A percentile compares a stretch with the other conserved stretches of the same genome.
phyloP scores from a whole-genome alignment of 2,888 invertebrate species.

The Melangyna quadrimaculata region DNA sequence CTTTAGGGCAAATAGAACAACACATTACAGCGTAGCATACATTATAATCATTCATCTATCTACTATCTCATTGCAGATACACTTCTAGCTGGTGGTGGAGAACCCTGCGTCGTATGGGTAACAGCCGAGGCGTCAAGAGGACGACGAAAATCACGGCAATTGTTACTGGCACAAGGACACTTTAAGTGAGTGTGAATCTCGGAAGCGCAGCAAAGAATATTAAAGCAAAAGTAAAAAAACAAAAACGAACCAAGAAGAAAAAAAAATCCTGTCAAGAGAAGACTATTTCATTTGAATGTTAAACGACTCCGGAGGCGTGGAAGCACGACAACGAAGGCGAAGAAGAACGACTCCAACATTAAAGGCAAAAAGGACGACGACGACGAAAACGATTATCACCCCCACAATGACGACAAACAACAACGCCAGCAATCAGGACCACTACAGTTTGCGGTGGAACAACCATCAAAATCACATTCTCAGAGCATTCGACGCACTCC shows the following conservation, averaged over 20 bases:
- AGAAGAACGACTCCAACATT: slow-evolving; percentile 35
- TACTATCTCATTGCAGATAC: slow-evolving; percentile 75
- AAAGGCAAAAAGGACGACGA: slow-evolving; percentile 45
- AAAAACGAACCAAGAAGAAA: slow-evolving; percentile 3
- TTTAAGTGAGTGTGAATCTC: slow-evolving; percentile 64
- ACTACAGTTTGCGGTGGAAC: slow-evolving; percentile 96
- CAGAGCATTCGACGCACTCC: slow-evolving; percentile 92
- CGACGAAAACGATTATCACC: slow-evolving; percentile 55
- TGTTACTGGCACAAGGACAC: slow-evolving; percentile 66
- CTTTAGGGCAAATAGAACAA: slow-evolving; percentile 48
- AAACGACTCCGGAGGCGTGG: slow-evolving; percentile 78
- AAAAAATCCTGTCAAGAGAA: slow-evolving; percentile 32
- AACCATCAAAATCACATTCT: slow-evolving; percentile 95
- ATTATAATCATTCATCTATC: slow-evolving; percentile 68
- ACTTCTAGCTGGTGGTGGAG: slow-evolving; percentile 51
- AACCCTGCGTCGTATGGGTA: slow-evolving; percentile 34
- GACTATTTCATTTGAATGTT: slow-evolving; percentile 76
- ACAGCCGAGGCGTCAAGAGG: slow-evolving; percentile 38
- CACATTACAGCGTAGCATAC: slow-evolving; percentile 65
- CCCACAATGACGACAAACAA: slow-evolving; percentile 76
- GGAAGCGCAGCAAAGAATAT: slow-evolving; percentile 62
- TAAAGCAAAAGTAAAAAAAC: slow-evolving; percentile 32
- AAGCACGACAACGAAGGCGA: slow-evolving; percentile 67
- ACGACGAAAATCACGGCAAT: slow-evolving; percentile 68
- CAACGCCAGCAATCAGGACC: slow-evolving; percentile 84